Base-by-base conservation (phyloP, 2,888 invertebrate species). In the Zygogramma bicolorata region DNA sequence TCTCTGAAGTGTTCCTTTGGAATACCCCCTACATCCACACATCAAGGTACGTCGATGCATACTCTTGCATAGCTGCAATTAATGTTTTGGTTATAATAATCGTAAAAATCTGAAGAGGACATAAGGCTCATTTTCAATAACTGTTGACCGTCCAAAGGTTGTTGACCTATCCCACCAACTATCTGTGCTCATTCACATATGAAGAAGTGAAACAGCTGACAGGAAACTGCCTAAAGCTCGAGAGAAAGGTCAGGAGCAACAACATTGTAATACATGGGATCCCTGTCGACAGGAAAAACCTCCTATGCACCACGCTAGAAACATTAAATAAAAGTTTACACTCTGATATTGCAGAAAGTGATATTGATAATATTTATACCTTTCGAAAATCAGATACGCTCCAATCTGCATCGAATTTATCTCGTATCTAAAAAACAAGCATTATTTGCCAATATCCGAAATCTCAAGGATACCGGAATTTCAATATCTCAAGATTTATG, bases 221-320 rank as follows among this genome's bases (percentile, higher is more conserved):
- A 25, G 53, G 20, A 53, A 53, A 53, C 18, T 53, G 53, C 53
- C 53, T 53, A 10, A 53, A 53, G 10, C 53, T 53, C n/a, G 53
- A 53, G 25, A 53, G 53, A 53, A 53, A 53, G 53, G 53, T 18
- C 53, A 53, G 53, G 53, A 53, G 18, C 5, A 53, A 53, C 8
- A 53, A 53, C 18, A 53, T 53, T 25, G 53, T 53, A 3, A 53
- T 53, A 18, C 7, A 53, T 53, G 53, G 53, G 53, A 53, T 18
- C 25, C 53, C 25, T 15, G 53, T 15, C 20, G 13, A 53, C 3
- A 6, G 18, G 53, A 13, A 53, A 13, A 53, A 53, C 53, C 53
- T 53, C 2, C 40, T 40, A 13, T 3, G 40, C 40, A 40, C 2
- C 10, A 53, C 53, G 5, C 3, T 25, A 13, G 25, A 20, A 53